A percentile compares a stretch with the other conserved stretches of the same genome.
Conservation (phyloP, 2,888 invertebrate species). For the Mimas tiliae region DNA sequence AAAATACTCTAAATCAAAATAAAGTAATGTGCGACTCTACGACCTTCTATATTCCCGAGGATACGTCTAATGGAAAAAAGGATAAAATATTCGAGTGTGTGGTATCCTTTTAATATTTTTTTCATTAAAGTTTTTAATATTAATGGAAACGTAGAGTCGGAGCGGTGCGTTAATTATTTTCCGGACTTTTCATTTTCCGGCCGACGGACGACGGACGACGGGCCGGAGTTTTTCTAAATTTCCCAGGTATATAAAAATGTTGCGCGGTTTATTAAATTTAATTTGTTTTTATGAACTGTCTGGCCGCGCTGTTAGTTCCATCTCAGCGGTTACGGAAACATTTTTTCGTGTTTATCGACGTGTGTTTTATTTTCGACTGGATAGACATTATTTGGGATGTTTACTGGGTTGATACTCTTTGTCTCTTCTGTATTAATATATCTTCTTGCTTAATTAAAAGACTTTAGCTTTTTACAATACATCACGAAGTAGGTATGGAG, state of each 20-base stretch:
- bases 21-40: conserved; percentile 45
- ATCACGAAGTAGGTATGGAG: too few relatives aligned
- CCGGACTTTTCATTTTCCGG: conserved; percentile 67
- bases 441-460: too few relatives aligned
- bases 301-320: conserved; percentile 56
- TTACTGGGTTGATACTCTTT: not conserved
- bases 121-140: conserved; percentile 85
- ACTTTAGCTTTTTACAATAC: too few relatives aligned
- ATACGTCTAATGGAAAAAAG: conserved; percentile 80
- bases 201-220: conserved; percentile 28
- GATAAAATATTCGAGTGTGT: conserved; percentile 70
- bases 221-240: conserved; percentile 39
- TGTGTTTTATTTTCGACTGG: not conserved
- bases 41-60: conserved; percentile 47
- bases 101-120: conserved; percentile 79
- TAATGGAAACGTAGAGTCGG: conserved; percentile 71
- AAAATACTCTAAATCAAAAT: conserved; percentile 1
- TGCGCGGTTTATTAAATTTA: conserved; percentile 59
- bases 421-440: not conserved
- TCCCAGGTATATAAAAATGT: conserved; percentile 40
- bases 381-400: not conserved
- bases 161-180: conserved; percentile 75
- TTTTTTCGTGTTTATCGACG: conserved; percentile 10
- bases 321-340: conserved; percentile 44
- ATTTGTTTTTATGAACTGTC: conserved; percentile 67